phyloP scores from a whole-genome alignment of 2,113 vertebrate species.

The Halcyon senegalensis region DNA sequence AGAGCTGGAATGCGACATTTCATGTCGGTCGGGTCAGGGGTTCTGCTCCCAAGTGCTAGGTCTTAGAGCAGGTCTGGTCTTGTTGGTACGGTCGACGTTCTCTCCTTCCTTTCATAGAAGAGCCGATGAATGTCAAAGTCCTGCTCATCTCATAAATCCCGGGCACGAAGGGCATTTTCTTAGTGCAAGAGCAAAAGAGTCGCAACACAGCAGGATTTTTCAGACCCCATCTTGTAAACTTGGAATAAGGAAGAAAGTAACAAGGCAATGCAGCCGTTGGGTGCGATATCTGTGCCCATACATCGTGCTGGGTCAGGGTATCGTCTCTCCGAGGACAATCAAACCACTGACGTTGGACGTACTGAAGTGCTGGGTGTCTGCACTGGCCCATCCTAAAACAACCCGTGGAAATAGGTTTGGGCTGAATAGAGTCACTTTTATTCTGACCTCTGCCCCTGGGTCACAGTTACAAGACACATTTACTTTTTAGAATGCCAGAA shows the following conservation, averaged over 20 bases:
- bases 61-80: not conserved
- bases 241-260: not conserved
- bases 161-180: not conserved
- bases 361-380: not conserved
- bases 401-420: not conserved
- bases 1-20: not conserved
- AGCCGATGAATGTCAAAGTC: not conserved
- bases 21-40: not conserved
- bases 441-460: no score
- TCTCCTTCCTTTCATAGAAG: not conserved
- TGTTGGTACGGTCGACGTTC: not conserved
- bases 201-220: not conserved
- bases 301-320: not conserved
- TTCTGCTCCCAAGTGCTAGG: not conserved
- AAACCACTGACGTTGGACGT: not conserved
- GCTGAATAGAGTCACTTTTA: not conserved
- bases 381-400: not conserved
- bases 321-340: not conserved
- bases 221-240: not conserved
- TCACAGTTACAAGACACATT: no score
- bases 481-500: no score
- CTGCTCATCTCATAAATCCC: not conserved
- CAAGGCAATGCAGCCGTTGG: rapidly evolving
- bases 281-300: rapidly evolving
- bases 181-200: not conserved